These are phyloP conservation scores for Drosophila nigritarsus DNA, from an alignment of 2,888 invertebrate species.

Conservation along the genomic window DNA sequence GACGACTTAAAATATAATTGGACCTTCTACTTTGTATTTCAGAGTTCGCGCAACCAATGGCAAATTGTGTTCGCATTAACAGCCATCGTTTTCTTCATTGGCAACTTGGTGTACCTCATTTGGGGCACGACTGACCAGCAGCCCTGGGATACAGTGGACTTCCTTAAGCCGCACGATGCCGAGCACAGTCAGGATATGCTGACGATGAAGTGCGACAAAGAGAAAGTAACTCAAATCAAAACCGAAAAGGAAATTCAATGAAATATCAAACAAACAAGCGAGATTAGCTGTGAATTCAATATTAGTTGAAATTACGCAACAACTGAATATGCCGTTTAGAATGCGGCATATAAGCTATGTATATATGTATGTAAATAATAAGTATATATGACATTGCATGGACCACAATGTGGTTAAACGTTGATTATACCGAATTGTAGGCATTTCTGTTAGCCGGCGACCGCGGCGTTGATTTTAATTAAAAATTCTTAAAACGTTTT, in stretches of 20 bases:
- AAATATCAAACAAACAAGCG: not conserved
- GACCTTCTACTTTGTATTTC: not conserved
- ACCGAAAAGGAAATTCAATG: slow-evolving; percentile 13
- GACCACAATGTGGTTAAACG: slow-evolving; percentile 46
- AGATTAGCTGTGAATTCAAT: slow-evolving; percentile 31
- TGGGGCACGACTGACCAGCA: slow-evolving; percentile 89
- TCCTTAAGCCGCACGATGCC: slow-evolving; percentile 33
- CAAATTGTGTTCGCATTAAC: slow-evolving; percentile 89
- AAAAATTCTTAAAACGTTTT: slow-evolving; percentile 77
- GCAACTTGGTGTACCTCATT: slow-evolving; percentile 89
- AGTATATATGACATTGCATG: not conserved
- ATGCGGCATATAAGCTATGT: slow-evolving; percentile 37
- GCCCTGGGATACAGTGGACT: slow-evolving; percentile 87
- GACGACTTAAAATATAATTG: not conserved
- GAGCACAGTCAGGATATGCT: slow-evolving; percentile 26
- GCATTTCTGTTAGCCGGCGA: slow-evolving; percentile 23
- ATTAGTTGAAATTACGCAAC: slow-evolving; percentile 21
- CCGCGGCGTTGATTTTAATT: slow-evolving; percentile 65
- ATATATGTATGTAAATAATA: slow-evolving; percentile 11
- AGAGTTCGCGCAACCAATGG: slow-evolving; percentile 88
- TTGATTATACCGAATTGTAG: slow-evolving; percentile 68
- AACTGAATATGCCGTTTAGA: slow-evolving; percentile 26
- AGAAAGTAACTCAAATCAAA: not conserved
- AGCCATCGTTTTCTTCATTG: slow-evolving; percentile 88
- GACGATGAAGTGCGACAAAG: not conserved